Evolutionary conservation across 1,140 invertebrate genomes (phyloP), one percentile per base, ranked within the genome.

Genomic region (Bombus waltoni): DNA sequence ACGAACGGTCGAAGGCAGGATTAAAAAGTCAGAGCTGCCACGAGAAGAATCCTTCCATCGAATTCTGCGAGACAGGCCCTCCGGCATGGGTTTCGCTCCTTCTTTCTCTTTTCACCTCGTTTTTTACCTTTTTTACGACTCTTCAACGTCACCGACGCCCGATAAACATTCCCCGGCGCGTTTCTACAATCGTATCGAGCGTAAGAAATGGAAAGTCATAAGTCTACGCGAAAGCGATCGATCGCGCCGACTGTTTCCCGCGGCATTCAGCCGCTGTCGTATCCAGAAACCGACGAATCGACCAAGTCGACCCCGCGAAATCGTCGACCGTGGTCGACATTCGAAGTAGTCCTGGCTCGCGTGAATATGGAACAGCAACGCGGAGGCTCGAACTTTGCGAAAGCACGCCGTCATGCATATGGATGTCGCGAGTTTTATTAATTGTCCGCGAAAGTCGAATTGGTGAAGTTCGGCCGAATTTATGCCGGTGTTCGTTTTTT

Each of bases 121-220:
- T 59, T 66, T 32, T 87, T 47, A n/a, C 68, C 68, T 76, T 81
- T 82, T 83, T 85, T 79, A 65, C 88, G 80, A 89, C 87, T 85
- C 82, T 80, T 90, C 88, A 88, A 90, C 88, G 89, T 90, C 86
- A 89, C 66, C 59, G 57, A 35, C 77, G 77, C 57, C 78, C 88
- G 88, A 90, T 90, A 90, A 90, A 90, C 89, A 90, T 90, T 90
- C 88, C 2, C n/a, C 28, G 53, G 44, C 53, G 42, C 85, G 85
- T 74, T 81, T 81, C 76, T 77, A 75, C 82, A 81, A 90, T 90
- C 78, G 86, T 53, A 79, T 80, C 82, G 82, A 42, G 62, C 70
- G 70, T 85, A 90, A 90, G 81, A 89, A 90, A 90, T 87, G 89
- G 81, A 85, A 89, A 87, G 81, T 89, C 88, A 89, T 90, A 89